Base-by-base conservation (phyloP, 2,797 vertebrate genomes). In the Argyrosomus regius region DNA sequence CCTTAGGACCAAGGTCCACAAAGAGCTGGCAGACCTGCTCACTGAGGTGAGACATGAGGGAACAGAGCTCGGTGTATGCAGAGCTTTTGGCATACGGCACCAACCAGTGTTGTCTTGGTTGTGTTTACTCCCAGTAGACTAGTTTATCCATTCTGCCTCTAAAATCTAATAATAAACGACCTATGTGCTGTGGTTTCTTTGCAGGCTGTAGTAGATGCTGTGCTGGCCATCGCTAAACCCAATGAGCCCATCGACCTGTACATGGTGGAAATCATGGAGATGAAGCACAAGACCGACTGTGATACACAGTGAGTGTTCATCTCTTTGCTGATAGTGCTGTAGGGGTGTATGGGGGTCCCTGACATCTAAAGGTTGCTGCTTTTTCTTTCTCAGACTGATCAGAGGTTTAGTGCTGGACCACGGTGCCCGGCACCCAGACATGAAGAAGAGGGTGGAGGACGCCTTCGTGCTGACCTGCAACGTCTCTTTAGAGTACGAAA, bases 241-340 rank as follows among this genome's bases (percentile, higher is more conserved):
- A 95, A 95, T 24, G 98, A 99, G 77, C 95, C 97, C 61, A 97
- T 98, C 22, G 98, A 99, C 86, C 95, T 99, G 46, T 98, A 94
- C 94, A 99, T 99, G 98, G 96, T 99, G 84, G 98, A 99, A 87
- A 98, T 99, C 64, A 99, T 99, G 97, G 98, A 99, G 91, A 99
- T 99, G 98, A 99, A 96, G 77, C 98, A 99, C 88, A 99, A 98
- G 93, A 98, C 97, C 0, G 98, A 99, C 88, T 97, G 97, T 0
- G 98, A 99, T 81, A 99, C 98, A 78, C 94, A 96, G 98, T 99
- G 87, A 95, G 98, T 95, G 6, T 28, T 62, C 0, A 10, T 57
- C 56, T 5, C 0, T 12, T 43, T 1, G 18, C 6, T 26, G 22
- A 41, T 18, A 0, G 6, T 16, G 10, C 2, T 46, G 20, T 22